These are phyloP conservation scores for Coronaproctus castanopsis DNA, from an alignment of 2,888 invertebrate genomes.

Conservation along the genomic window DNA sequence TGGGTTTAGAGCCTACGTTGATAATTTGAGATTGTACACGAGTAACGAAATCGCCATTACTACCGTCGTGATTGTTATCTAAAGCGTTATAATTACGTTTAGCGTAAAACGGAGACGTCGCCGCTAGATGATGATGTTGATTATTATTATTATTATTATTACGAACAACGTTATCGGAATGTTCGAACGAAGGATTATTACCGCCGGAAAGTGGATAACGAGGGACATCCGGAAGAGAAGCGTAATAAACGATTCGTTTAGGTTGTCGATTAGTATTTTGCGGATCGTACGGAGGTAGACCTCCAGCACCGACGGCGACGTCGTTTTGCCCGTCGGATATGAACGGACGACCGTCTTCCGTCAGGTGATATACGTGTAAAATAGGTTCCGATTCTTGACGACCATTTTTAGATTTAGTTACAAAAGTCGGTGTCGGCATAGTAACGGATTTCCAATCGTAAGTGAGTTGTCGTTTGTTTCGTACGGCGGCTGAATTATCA, in stretches of 20 bases:
- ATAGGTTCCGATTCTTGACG: constrained; percentile 5
- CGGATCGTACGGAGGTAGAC: neutral
- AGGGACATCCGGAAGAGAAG: constrained; percentile 28
- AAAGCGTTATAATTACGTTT: neutral
- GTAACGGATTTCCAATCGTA: constrained; percentile 7
- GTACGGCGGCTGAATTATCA: neutral
- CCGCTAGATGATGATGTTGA: neutral
- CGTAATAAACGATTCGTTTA: constrained; percentile 27
- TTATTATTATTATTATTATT: too few relatives aligned
- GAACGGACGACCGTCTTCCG: neutral
- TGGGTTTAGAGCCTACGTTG: neutral
- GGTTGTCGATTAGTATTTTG: neutral
- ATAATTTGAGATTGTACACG: constrained; percentile 9
- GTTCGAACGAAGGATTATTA: neutral
- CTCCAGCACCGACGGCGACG: neutral
- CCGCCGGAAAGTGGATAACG: constrained; percentile 19
- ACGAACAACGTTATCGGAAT: constrained; percentile 11
- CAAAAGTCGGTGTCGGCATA: constrained; percentile 3
- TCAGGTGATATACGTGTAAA: constrained; percentile 2
- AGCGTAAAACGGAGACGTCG: neutral
- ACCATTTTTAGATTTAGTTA: constrained; percentile 2
- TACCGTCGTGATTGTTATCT: neutral
- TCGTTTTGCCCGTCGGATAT: neutral
- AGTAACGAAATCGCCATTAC: constrained; percentile 9
- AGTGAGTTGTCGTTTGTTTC: neutral